Percentiles rank a stretch among this genome's conserved stretches.
Evolutionary conservation across 2,113 vertebrate genomes (phyloP).

Genomic region (Petrocephalus microphthalmus): DNA sequence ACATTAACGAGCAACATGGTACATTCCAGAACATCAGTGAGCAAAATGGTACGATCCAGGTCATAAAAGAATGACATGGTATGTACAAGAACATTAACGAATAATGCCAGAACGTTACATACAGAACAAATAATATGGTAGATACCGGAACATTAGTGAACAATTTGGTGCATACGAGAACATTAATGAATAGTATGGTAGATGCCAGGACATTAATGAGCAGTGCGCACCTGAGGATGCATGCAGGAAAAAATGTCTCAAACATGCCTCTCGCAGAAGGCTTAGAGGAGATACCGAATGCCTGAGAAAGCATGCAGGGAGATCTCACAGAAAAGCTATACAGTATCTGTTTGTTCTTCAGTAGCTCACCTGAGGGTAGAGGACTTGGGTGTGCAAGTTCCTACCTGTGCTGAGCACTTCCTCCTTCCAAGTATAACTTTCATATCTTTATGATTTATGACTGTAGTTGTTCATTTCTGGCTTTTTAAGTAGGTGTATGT

Average conservation of each 20-base stretch:
- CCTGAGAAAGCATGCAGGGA: neutral
- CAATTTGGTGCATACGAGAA: neutral
- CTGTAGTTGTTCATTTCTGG: neutral
- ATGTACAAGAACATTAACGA: neutral
- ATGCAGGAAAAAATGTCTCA: neutral
- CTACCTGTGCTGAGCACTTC: conserved; percentile 1
- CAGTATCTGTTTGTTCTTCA: conserved; percentile 10
- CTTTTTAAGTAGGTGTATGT: neutral
- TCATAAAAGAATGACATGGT: neutral
- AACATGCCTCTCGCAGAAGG: neutral
- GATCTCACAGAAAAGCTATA: conserved; percentile 13
- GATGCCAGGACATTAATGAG: neutral
- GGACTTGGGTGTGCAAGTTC: neutral
- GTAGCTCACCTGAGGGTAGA: neutral
- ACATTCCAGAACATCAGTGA: too few species aligned
- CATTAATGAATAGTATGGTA: neutral
- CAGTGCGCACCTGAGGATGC: neutral
- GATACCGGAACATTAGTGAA: neutral
- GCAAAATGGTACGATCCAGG: too few species aligned
- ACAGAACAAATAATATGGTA: neutral
- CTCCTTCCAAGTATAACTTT: neutral
- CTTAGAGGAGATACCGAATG: neutral
- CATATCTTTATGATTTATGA: neutral
- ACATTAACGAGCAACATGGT: neutral
- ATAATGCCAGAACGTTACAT: neutral